Evolutionary conservation across 2,113 vertebrate species (phyloP).

Genomic region (Oriolus oriolus): DNA sequence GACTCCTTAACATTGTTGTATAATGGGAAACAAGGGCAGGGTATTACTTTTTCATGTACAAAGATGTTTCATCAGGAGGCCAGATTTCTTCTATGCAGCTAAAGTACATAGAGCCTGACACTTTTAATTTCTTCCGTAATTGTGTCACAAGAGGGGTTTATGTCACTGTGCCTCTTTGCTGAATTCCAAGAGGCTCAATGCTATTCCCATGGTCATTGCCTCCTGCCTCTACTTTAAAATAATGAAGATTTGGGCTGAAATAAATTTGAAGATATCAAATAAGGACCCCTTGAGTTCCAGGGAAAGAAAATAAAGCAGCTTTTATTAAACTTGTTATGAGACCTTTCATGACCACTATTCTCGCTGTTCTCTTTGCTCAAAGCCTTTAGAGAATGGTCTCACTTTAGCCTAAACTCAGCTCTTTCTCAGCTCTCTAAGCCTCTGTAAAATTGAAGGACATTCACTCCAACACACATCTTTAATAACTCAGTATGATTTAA

Average conservation of each 20-base stretch:
- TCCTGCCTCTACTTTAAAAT: conserved; percentile 70
- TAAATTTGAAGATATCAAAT: conserved; percentile 78
- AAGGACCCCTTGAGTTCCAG: conserved; percentile 68
- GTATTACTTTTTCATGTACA: conserved; percentile 71
- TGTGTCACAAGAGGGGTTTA: conserved; percentile 58
- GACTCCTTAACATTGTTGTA: conserved; percentile 68
- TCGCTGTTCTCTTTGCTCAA: conserved; percentile 69
- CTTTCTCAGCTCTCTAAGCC: conserved; percentile 66
- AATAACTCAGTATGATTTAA: conserved; percentile 63
- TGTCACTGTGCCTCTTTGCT: conserved; percentile 61
- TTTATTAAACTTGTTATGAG: conserved; percentile 81
- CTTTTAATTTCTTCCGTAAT: conserved; percentile 71
- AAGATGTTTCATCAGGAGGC: conserved; percentile 66
- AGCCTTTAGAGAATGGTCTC: conserved; percentile 69
- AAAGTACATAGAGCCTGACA: conserved; percentile 63
- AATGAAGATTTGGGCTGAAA: conserved; percentile 78
- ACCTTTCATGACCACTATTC: conserved; percentile 70
- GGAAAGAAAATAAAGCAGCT: conserved; percentile 76
- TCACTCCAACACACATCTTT: conserved; percentile 45
- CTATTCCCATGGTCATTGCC: conserved; percentile 63
- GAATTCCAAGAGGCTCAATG: conserved; percentile 59
- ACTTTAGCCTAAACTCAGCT: conserved; percentile 69
- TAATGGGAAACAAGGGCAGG: conserved; percentile 69
- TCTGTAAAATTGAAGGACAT: conserved; percentile 67
- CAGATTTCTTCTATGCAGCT: conserved; percentile 64